Percentiles rank a stretch among this genome's conserved stretches.
These are phyloP conservation scores for Megalops atlanticus DNA, from an alignment of 2,113 vertebrate genomes.

Conservation along the genomic window DNA sequence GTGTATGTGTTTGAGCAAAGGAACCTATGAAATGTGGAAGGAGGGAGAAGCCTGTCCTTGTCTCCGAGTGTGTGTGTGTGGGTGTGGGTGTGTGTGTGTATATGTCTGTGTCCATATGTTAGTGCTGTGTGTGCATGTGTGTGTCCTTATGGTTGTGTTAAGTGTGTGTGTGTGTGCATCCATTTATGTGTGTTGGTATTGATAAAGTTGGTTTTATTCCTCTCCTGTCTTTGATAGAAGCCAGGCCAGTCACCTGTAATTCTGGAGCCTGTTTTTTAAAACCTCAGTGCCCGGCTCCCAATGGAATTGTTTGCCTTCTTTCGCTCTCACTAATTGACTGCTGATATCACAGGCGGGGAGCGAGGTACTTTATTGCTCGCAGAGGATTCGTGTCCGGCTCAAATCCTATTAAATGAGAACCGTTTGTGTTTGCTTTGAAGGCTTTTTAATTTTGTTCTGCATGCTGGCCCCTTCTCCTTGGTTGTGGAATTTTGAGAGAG, in stretches of 20 bases:
- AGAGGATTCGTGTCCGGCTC: neutral
- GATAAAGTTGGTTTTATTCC: neutral
- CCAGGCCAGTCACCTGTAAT: neutral
- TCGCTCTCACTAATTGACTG: conserved; percentile 59
- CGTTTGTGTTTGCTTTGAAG: conserved; percentile 1
- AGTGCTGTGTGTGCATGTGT: too few relatives aligned
- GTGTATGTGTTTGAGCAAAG: too few relatives aligned
- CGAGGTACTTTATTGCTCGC: conserved; percentile 44
- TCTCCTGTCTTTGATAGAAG: neutral
- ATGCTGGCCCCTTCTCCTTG: neutral
- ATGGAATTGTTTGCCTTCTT: conserved; percentile 49
- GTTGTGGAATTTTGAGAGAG: neutral
- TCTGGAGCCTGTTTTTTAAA: conserved; percentile 29
- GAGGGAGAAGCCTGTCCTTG: too few relatives aligned
- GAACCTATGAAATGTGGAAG: too few relatives aligned
- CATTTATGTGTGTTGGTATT: neutral
- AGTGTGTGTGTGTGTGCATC: too few relatives aligned
- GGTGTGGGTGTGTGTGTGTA: neutral
- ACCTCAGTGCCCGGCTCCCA: conserved; percentile 29
- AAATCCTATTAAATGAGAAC: neutral
- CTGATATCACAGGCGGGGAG: conserved; percentile 50
- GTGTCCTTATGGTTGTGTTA: too few relatives aligned
- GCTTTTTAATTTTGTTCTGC: neutral
- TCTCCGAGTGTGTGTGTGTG: neutral
- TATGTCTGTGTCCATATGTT: neutral